Base-by-base conservation (phyloP, 2,888 invertebrate species). In the Platerodrilus igneus region DNA sequence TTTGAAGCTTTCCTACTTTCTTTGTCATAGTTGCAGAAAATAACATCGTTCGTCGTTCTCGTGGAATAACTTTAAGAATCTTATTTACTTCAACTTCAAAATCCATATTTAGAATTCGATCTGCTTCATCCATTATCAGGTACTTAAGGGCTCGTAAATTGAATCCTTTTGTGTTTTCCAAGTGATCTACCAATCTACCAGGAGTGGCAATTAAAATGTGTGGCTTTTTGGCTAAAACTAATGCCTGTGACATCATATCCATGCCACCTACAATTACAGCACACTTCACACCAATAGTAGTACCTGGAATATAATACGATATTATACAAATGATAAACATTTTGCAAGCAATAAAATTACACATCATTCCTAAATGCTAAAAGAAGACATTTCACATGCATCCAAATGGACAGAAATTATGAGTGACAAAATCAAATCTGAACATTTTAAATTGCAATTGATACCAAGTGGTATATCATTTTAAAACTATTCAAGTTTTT, bases 21-120 rank as follows among this genome's bases (percentile, higher is more conserved):
- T 91, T 94, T 0, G 99, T 99, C 99, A 99, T 99, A 1, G 99
- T 99, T 0, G 99, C 99, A 0, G 97, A 99, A 71, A 96, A 99
- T 8, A 99, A 72, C 59, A 86, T 90, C 0, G 99, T 99, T 44
- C 81, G 75, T 3, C 99, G 77, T 56, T 97, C 94, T 16, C 86
- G 77, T 0, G 99, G 97, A 37, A 99, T 84, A 1, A 83, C 87
- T 59, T 85, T 84, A 2, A 99, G 69, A 38, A 99, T 96, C 71
- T 96, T 96, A 67, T 96, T 93, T 0, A 96, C 84, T 72, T 99
- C 99, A 7, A 87, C 84, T 71, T 97, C 97, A 63, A 99, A 99
- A 64, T 99, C 99, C 94, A 96, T 93, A 66, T 97, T 97, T 2
- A 99, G 74, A 53, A 99, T 99, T 50, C 97, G 78, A 69, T 99